Evolutionary conservation across 2,888 invertebrate species (phyloP).

Genomic region (Sesamia inferens): DNA sequence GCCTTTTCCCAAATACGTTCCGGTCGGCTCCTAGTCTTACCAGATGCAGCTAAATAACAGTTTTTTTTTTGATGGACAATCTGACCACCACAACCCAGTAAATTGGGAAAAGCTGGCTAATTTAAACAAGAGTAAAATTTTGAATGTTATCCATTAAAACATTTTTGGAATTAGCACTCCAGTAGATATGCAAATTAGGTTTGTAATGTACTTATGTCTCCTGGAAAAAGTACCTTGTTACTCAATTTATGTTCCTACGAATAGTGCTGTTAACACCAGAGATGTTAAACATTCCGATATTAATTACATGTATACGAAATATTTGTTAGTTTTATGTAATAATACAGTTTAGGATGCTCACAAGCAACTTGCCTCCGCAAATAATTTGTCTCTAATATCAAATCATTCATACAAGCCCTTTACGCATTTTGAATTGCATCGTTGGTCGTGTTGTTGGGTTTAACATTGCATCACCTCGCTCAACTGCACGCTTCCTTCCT

Average conservation of each 20-base stretch:
- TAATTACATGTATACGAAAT: constrained; percentile 8
- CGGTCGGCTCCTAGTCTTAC: no score
- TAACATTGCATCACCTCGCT: no score
- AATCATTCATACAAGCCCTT: no score
- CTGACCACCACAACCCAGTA: background rate
- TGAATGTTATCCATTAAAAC: background rate
- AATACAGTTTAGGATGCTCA: constrained; percentile 3
- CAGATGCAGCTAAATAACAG: no score
- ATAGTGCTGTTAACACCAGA: constrained; percentile 20
- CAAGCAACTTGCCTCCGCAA: no score
- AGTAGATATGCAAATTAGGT: constrained; percentile 6
- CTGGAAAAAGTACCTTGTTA: constrained; percentile 32
- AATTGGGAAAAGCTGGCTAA: background rate
- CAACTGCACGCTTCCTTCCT: no score
- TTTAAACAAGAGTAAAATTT: background rate
- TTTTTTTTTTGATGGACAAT: no score
- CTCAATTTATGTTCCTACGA: constrained; percentile 40
- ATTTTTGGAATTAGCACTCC: background rate
- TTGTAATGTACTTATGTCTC: constrained; percentile 18
- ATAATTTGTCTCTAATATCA: no score
- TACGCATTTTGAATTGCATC: no score
- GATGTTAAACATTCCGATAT: constrained; percentile 29
- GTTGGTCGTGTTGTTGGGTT: no score
- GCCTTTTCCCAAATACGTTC: background rate
- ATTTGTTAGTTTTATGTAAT: constrained; percentile 31